Evolutionary conservation across 2,888 invertebrate species (phyloP), one percentile per base, ranked within the genome.

Genomic region (Electrophaes corylata): DNA sequence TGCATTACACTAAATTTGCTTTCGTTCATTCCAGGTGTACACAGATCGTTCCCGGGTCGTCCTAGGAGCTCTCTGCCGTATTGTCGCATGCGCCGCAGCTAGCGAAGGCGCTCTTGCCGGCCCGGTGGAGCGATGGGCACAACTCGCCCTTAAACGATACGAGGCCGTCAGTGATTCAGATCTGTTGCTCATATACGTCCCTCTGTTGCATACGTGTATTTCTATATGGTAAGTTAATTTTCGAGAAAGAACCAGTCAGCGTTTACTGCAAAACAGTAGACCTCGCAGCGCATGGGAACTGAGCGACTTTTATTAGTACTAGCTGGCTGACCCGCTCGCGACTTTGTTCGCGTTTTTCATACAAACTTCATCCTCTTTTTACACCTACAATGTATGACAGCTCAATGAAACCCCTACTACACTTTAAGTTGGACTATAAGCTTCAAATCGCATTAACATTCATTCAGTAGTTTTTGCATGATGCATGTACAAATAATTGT

Each of bases 121-220:
- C 0, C 92, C 93, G 0, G 94, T 94, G 1, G 93, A 94, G 69
- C 92, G 93, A 60, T 95, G 95, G 94, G 95, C 95, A 0, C 93
- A 94, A 59, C 83, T 95, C 4, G 95, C 95, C 0, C 79, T 96
- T n/a, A 92, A 93, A 70, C 91, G 96, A 48, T 96, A 94, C 67
- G 95, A 96, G 65, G 94, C 93, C 1, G 94, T 96, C 64, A 94
- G 95, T 72, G 96, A 96, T 78, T 93, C 93, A 11, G 95, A 96
- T 72, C 80, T 95, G 37, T 81, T 96, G 49, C 91, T 93, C 41
- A 90, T 95, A 33, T 96, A 96, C 73, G 88, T 95, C 69, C 96
- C 96, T 1, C 81, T 96, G 44, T 69, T 96, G 55, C 93, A 95
- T 69, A 92, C 94, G 4, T 95, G 95, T 70, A 92, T 94, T 40